phyloP scores from a whole-genome alignment of 2,113 vertebrate genomes.

The Pterocles burchelli region DNA sequence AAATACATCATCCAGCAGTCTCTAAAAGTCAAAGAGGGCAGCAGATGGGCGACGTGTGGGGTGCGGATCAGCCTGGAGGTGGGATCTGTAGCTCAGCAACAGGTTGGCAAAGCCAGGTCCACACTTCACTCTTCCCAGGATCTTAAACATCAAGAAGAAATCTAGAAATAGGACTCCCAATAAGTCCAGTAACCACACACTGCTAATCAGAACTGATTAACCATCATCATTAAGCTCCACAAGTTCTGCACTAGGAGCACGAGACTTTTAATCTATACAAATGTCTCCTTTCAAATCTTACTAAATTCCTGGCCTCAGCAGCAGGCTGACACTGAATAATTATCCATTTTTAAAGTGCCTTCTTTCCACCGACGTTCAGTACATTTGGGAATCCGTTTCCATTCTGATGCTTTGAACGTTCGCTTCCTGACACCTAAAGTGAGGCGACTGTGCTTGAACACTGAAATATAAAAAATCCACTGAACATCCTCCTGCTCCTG shows the following conservation, averaged over 20 bases:
- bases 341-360: not conserved
- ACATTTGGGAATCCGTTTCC: not conserved
- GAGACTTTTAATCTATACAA: not conserved
- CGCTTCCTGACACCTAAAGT: not conserved
- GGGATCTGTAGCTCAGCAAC: not conserved
- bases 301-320: not conserved
- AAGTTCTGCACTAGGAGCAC: not conserved
- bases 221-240: not conserved
- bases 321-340: not conserved
- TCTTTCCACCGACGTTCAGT: not conserved
- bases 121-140: not conserved
- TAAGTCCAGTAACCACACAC: not conserved
- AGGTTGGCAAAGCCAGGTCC: not conserved
- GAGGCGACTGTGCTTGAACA: not conserved
- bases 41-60: rapidly evolving
- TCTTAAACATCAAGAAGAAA: not conserved
- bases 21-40: not conserved
- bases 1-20: not conserved
- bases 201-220: not conserved
- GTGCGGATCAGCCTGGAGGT: rapidly evolving
- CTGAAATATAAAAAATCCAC: not conserved
- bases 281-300: not conserved
- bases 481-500: not conserved
- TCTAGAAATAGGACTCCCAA: not conserved
- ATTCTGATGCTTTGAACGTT: not conserved